phyloP scores from a whole-genome alignment of 2,888 invertebrate genomes.

The Troilus luridus region DNA sequence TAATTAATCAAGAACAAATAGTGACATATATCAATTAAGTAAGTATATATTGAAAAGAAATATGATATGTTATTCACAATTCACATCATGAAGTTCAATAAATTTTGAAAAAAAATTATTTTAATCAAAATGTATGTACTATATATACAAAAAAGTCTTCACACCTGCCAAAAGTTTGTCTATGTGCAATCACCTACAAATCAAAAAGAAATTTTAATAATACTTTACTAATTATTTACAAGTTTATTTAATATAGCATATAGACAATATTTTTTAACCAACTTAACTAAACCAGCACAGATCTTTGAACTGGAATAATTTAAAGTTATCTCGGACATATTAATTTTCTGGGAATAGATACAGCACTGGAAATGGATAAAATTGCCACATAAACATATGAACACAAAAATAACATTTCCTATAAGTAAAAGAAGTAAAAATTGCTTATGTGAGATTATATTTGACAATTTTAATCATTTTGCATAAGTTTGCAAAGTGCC shows the following conservation, averaged over 20 bases:
- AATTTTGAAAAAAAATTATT: not conserved
- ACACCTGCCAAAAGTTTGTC: conserved; percentile 1
- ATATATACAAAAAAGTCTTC: not conserved
- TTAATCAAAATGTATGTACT: not conserved
- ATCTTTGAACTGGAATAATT: not conserved
- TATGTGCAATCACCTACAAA: conserved; percentile 21
- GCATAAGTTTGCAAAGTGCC: not conserved
- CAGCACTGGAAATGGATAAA: not conserved
- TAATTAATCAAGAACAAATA: not conserved
- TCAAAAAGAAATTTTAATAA: conserved; percentile 31
- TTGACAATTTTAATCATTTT: not conserved
- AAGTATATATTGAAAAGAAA: not conserved
- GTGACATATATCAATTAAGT: not conserved
- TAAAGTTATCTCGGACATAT: not conserved
- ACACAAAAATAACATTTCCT: too few relatives aligned
- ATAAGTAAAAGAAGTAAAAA: not conserved
- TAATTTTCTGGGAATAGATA: not conserved
- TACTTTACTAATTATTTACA: not conserved
- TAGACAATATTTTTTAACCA: not conserved
- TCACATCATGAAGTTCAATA: not conserved
- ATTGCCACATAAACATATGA: not conserved
- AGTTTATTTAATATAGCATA: not conserved
- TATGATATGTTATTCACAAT: not conserved
- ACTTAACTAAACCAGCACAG: not conserved
- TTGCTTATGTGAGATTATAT: not conserved